These are phyloP conservation scores for Pelagia noctiluca DNA, from an alignment of 30 jellyfish, hydroid and myxozoan genomes.

Conservation along the genomic window DNA sequence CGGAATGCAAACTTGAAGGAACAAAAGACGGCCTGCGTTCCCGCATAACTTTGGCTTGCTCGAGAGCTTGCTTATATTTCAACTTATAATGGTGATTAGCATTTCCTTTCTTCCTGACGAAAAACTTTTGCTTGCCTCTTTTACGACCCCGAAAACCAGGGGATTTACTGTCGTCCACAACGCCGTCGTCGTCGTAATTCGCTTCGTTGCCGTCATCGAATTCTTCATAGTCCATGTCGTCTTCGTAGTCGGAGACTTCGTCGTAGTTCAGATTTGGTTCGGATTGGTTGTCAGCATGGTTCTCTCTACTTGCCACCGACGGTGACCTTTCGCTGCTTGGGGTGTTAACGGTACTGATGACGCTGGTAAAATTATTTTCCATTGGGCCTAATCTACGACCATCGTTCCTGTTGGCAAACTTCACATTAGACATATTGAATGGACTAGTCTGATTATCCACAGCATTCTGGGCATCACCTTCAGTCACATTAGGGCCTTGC, in stretches of 20 bases:
- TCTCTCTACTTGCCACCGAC: too few species aligned
- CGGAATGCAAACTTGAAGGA: constrained; percentile 7
- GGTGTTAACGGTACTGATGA: too few species aligned
- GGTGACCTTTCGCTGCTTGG: too few species aligned
- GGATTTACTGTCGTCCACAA: constrained; percentile 10
- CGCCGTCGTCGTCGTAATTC: constrained; percentile 17
- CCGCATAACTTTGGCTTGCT: constrained; percentile 66
- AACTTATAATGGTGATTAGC: constrained; percentile 38
- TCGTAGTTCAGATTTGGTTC: constrained; percentile 11
- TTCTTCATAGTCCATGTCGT: constrained; percentile 56
- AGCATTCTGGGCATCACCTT: neutral
- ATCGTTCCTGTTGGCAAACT: neutral
- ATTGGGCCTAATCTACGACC: too few species aligned
- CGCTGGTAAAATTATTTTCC: too few species aligned
- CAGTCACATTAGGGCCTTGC: constrained; percentile 72
- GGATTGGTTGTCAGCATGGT: neutral
- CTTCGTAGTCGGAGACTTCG: constrained; percentile 63
- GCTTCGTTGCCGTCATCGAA: constrained; percentile 52
- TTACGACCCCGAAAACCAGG: constrained; percentile 32
- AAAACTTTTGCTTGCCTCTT: constrained; percentile 1
- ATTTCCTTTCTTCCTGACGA: constrained; percentile 21
- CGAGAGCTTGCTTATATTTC: constrained; percentile 55
- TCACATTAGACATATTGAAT: constrained; percentile 8
- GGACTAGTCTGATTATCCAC: constrained; percentile 21
- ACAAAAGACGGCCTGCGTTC: constrained; percentile 51